Evolutionary conservation across 2,113 vertebrate species (phyloP).

Genomic region (Cariama cristata): DNA sequence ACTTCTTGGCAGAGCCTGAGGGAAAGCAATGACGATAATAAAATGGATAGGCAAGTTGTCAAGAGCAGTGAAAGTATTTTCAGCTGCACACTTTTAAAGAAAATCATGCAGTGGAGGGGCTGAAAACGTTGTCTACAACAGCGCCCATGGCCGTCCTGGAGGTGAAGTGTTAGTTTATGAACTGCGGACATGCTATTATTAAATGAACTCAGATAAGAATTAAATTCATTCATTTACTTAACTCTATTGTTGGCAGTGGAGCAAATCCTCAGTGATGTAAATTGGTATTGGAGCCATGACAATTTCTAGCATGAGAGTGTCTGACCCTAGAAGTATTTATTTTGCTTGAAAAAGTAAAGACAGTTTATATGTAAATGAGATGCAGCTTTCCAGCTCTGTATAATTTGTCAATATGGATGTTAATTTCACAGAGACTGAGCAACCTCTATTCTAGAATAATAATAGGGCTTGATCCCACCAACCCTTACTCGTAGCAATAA

Average conservation of each 20-base stretch:
- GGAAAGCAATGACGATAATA: slow-evolving; percentile 6
- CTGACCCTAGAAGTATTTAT: slow-evolving; percentile 3
- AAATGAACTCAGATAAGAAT: slow-evolving; percentile 3
- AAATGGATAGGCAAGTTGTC: slow-evolving; percentile 36
- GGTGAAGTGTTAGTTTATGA: neutral
- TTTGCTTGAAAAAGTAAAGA: slow-evolving; percentile 35
- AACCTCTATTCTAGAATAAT: neutral
- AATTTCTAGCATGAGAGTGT: neutral
- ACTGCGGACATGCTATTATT: neutral
- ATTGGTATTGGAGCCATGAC: neutral
- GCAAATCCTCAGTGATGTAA: neutral
- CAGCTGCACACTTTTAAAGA: neutral
- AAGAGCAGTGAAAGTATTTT: neutral
- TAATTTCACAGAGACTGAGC: slow-evolving; percentile 43
- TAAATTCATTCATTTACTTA: slow-evolving; percentile 23
- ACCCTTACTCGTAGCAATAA: neutral
- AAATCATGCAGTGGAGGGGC: neutral
- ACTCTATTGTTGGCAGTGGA: neutral
- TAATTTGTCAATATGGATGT: slow-evolving; percentile 32
- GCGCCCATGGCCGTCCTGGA: neutral
- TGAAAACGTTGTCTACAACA: neutral
- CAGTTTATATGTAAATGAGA: slow-evolving; percentile 47
- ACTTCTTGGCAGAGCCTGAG: slow-evolving; percentile 43
- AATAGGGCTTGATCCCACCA: neutral
- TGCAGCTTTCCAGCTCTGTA: neutral